These are phyloP conservation scores for Leptinotarsa lineolata DNA, from an alignment of 1,140 invertebrate genomes.

Conservation along the genomic window DNA sequence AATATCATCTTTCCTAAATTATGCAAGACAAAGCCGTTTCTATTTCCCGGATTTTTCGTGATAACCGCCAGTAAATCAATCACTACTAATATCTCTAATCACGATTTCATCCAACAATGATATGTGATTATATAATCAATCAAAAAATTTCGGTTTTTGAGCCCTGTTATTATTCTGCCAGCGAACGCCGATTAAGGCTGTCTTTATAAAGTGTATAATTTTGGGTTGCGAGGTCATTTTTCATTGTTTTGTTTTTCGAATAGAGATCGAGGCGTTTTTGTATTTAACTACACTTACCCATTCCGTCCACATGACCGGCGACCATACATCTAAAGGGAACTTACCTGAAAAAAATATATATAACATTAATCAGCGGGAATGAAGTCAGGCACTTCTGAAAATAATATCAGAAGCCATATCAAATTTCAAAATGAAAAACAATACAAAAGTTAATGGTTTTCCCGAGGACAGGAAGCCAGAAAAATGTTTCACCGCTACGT, in stretches of 20 bases:
- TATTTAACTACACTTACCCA: background rate
- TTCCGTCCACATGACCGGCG: background rate
- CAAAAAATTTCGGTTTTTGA: constrained; percentile 1
- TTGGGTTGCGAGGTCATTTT: background rate
- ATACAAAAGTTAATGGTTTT: too few species aligned
- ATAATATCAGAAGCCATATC: too few species aligned
- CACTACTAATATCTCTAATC: background rate
- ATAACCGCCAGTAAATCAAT: background rate
- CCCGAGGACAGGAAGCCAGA: too few species aligned
- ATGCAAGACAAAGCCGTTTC: background rate
- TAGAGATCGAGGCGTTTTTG: background rate
- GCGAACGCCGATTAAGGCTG: background rate
- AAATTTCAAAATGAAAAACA: too few species aligned
- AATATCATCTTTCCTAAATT: too few species aligned
- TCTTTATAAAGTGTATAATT: background rate
- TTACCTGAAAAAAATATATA: background rate
- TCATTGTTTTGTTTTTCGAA: background rate
- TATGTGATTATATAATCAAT: constrained; percentile 9
- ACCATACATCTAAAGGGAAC: background rate
- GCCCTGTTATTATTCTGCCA: constrained; percentile 5
- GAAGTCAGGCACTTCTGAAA: too few species aligned
- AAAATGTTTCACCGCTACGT: too few species aligned
- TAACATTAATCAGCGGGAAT: too few species aligned
- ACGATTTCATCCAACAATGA: background rate
- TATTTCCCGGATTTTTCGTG: background rate